phyloP scores from a whole-genome alignment of 2,797 vertebrate species.

The Phaenicophaeus curvirostris region DNA sequence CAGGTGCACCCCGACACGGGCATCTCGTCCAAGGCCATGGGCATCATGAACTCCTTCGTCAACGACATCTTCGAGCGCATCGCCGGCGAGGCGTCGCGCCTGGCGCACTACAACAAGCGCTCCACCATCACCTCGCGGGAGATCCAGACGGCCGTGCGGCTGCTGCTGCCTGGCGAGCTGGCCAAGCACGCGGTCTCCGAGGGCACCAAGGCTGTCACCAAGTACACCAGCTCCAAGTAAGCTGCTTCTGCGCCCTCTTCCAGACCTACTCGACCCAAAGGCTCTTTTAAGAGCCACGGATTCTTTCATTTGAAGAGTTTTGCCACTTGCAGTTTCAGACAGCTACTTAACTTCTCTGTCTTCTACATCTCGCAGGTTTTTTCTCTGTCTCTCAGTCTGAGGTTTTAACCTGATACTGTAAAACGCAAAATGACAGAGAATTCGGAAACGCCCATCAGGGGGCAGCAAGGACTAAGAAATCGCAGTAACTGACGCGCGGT shows the following conservation, averaged over 20 bases:
- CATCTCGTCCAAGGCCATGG: slow-evolving; percentile 71
- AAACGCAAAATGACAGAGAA: accelerated
- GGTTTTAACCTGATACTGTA: accelerated
- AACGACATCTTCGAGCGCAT: slow-evolving; percentile 72
- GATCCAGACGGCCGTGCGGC: slow-evolving; percentile 80
- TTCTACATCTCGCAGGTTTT: neutral
- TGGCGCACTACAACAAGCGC: slow-evolving; percentile 84
- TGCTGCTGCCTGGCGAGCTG: slow-evolving; percentile 77
- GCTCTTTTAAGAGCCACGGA: neutral
- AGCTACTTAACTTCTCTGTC: accelerated
- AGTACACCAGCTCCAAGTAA: slow-evolving; percentile 79
- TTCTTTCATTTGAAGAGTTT: neutral
- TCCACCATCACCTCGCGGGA: slow-evolving; percentile 44
- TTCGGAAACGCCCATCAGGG: neutral
- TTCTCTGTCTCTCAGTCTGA: accelerated
- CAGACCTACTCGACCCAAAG: too few species aligned
- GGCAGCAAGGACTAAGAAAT: neutral
- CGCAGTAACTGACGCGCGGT: accelerated
- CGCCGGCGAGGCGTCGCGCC: slow-evolving; percentile 75
- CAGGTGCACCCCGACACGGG: slow-evolving; percentile 63
- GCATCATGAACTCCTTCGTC: slow-evolving; percentile 76
- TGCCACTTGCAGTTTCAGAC: neutral
- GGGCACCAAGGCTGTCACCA: slow-evolving; percentile 82
- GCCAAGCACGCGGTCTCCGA: slow-evolving; percentile 81
- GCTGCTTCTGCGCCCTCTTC: too few species aligned